phyloP scores from a whole-genome alignment of 2,797 vertebrate genomes.

The Chrysocyon brachyurus region DNA sequence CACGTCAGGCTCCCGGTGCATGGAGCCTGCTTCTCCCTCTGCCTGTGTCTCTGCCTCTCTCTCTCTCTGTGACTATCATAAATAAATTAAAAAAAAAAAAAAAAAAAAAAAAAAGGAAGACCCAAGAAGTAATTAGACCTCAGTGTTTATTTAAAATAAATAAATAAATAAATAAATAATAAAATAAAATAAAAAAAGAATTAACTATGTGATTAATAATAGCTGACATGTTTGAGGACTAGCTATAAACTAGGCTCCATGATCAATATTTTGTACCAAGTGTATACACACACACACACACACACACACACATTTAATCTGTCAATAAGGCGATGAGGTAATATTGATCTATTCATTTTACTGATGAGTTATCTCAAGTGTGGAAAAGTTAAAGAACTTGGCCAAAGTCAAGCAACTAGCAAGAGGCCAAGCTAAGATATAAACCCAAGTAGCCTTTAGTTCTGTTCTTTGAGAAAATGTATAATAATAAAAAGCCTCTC shows the following conservation, averaged over 20 bases:
- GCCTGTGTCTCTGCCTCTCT: too few relatives aligned
- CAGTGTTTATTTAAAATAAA: too few relatives aligned
- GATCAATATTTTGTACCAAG: not conserved
- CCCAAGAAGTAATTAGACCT: too few relatives aligned
- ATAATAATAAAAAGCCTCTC: constrained; percentile 4
- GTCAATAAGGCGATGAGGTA: not conserved
- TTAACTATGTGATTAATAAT: not conserved
- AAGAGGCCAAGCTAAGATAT: not conserved
- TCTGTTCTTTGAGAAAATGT: not conserved
- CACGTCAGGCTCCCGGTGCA: too few relatives aligned
- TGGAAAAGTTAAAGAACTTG: not conserved
- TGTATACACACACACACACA: not conserved
- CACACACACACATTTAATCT: not conserved
- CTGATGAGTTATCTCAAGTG: not conserved
- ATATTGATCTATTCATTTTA: constrained; percentile 9
- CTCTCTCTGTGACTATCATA: too few relatives aligned
- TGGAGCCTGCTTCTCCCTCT: too few relatives aligned
- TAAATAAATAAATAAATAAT: too few relatives aligned
- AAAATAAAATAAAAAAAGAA: not conserved
- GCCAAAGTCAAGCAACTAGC: not conserved
- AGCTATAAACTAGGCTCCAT: not conserved
- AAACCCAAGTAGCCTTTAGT: not conserved
- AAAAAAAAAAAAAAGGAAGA: too few relatives aligned
- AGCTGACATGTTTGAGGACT: not conserved
- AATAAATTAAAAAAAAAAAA: too few relatives aligned